Evolutionary conservation across 2,888 invertebrate genomes (phyloP).

Genomic region (Eupsilia transversa): DNA sequence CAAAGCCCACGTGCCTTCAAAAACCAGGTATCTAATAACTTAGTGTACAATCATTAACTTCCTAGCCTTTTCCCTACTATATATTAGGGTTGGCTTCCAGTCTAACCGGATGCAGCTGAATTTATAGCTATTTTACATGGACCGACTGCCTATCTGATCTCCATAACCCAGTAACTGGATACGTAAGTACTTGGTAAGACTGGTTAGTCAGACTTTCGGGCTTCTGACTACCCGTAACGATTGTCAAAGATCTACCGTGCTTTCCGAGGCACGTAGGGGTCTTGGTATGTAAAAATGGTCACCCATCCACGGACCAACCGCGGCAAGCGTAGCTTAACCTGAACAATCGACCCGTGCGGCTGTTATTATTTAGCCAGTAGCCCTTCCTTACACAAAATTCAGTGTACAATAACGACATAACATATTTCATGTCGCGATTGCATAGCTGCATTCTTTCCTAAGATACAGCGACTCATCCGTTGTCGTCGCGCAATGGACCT

Average conservation of each 20-base stretch:
- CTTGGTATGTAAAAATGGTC: no score
- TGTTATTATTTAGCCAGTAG: no score
- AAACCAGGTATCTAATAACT: slow-evolving; percentile 41
- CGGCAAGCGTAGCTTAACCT: no score
- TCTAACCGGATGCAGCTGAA: not conserved
- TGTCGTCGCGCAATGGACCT: slow-evolving; percentile 70
- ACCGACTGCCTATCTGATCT: not conserved
- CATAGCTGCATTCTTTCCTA: slow-evolving; percentile 62
- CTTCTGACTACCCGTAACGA: not conserved
- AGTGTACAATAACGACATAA: slow-evolving; percentile 13
- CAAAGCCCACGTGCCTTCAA: not conserved
- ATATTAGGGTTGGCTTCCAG: not conserved
- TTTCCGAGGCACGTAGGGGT: no score
- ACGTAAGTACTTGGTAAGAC: not conserved
- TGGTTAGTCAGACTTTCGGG: not conserved
- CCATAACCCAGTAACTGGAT: not conserved
- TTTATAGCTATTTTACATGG: no score
- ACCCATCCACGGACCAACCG: no score
- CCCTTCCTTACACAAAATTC: no score
- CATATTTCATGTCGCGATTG: slow-evolving; percentile 40
- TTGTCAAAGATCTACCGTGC: not conserved
- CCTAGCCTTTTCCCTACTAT: no score
- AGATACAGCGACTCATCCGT: slow-evolving; percentile 43
- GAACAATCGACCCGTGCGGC: no score
- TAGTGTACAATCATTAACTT: no score